Conservation (phyloP, 2,797 vertebrate genomes). For the Siniperca undulata region DNA sequence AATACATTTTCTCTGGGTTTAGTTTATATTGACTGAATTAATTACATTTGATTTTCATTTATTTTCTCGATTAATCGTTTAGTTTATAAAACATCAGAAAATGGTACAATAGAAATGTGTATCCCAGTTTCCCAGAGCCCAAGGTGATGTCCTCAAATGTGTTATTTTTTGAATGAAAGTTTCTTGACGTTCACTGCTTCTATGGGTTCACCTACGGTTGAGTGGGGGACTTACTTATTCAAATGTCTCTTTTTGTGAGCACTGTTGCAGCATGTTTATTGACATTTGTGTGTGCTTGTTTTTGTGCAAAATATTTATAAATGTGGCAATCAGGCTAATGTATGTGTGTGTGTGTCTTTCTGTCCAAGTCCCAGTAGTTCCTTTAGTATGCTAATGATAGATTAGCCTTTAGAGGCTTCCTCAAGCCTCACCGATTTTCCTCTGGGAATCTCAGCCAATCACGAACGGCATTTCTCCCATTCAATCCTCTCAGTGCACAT, state of each 20-base stretch:
- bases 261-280: not conserved
- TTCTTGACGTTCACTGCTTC: not conserved
- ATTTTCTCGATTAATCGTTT: not conserved
- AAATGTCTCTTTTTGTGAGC: slow-evolving; percentile 1
- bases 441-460: slow-evolving; percentile 66
- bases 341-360: slow-evolving; percentile 20
- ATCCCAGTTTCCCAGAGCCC: not conserved
- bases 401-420: slow-evolving; percentile 73
- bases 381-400: slow-evolving; percentile 78
- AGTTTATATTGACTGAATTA: not conserved
- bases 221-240: not conserved
- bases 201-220: not conserved
- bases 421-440: slow-evolving; percentile 58
- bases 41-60: not conserved
- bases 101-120: not conserved
- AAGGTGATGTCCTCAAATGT: not conserved
- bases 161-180: not conserved
- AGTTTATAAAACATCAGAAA: not conserved
- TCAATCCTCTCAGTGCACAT: slow-evolving; percentile 52
- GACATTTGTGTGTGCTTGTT: not conserved
- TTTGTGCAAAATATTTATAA: slow-evolving; percentile 27
- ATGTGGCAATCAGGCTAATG: slow-evolving; percentile 37
- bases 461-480: slow-evolving; percentile 58
- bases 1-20: not conserved
- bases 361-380: slow-evolving; percentile 40